Conservation (phyloP, 2,797 vertebrate species). For the Oophaga sylvatica region DNA sequence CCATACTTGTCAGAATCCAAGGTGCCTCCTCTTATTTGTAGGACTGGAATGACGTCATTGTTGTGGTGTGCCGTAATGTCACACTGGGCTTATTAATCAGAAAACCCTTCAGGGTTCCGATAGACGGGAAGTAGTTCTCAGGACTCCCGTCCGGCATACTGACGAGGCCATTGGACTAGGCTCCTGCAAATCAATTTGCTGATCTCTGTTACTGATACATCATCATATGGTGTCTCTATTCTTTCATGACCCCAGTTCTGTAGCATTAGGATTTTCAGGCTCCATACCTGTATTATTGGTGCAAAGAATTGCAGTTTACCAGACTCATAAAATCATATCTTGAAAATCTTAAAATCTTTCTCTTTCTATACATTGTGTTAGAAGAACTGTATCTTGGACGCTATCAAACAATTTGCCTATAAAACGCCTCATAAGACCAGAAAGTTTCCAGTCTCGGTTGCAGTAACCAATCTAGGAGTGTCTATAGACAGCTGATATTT, state of each 20-base stretch:
- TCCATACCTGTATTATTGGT: not conserved
- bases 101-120: too few relatives aligned
- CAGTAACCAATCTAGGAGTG: slow-evolving; percentile 9
- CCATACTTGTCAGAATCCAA: too few relatives aligned
- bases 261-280: not conserved
- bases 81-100: too few relatives aligned
- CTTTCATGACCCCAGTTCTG: not conserved
- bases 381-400: slow-evolving; percentile 32
- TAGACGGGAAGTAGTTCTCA: too few relatives aligned
- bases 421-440: slow-evolving; percentile 43
- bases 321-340: slow-evolving; percentile 14
- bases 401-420: slow-evolving; percentile 29
- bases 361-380: slow-evolving; percentile 4
- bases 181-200: too few relatives aligned
- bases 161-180: too few relatives aligned
- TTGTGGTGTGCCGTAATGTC: too few relatives aligned
- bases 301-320: not conserved
- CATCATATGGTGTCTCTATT: not conserved
- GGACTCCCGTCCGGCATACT: too few relatives aligned
- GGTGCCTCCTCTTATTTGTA: too few relatives aligned
- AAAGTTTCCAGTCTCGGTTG: slow-evolving; percentile 32
- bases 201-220: not conserved
- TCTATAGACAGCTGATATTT: slow-evolving; percentile 33
- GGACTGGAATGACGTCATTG: too few relatives aligned
- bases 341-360: not conserved